Evolutionary conservation across 1,140 invertebrate species (phyloP).

Genomic region (Aphelenchoides fujianensis): DNA sequence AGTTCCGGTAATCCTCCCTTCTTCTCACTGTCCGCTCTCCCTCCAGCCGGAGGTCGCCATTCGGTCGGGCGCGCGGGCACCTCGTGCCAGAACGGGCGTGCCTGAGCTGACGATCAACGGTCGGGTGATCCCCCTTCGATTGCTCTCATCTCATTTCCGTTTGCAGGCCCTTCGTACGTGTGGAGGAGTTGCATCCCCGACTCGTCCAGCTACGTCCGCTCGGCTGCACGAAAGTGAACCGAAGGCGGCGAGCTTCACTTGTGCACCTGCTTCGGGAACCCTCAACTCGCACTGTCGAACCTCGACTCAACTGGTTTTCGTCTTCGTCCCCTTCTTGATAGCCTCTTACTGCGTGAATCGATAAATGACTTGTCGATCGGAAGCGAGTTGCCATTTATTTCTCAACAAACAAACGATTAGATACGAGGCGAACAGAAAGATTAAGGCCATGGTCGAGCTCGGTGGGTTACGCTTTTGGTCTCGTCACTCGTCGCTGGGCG

Average conservation of each 20-base stretch:
- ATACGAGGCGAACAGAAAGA: conserved; percentile 5
- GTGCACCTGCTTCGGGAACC: conserved; percentile 12
- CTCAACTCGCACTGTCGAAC: too few relatives aligned
- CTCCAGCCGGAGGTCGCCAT: conserved; percentile 12
- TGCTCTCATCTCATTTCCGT: background rate
- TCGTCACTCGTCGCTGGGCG: background rate
- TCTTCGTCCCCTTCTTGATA: too few relatives aligned
- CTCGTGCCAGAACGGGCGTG: background rate
- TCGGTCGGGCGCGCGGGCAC: background rate
- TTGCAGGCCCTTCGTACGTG: background rate
- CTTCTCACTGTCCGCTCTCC: background rate
- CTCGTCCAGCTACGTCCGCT: background rate
- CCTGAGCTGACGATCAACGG: conserved; percentile 10
- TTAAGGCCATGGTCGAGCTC: background rate
- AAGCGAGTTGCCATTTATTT: background rate
- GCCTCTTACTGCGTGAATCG: too few relatives aligned
- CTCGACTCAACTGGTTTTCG: too few relatives aligned
- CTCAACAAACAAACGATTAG: background rate
- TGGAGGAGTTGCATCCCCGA: conserved; percentile 9
- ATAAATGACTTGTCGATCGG: background rate
- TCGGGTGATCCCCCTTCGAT: background rate
- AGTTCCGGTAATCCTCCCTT: conserved; percentile 11
- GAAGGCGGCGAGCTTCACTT: background rate
- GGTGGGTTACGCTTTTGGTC: conserved; percentile 11
- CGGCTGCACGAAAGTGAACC: conserved; percentile 17